Conservation (phyloP, 2,888 invertebrate species). For the Nemotelus pantherinus region DNA sequence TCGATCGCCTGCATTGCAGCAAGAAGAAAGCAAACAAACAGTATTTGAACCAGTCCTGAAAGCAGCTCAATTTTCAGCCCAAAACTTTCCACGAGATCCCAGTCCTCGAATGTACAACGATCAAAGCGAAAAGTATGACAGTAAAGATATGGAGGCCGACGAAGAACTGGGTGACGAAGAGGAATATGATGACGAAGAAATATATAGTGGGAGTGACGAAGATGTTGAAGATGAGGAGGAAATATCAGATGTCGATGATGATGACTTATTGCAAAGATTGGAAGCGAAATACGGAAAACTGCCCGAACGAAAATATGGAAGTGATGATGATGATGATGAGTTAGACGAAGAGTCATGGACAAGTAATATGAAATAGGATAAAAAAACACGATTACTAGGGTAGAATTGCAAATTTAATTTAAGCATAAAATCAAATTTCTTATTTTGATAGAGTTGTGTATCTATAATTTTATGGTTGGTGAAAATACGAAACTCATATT, state of each 20-base stretch:
- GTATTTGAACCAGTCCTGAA: slow-evolving; percentile 4
- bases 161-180: slow-evolving; percentile 62
- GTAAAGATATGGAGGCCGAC: slow-evolving; percentile 58
- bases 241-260: slow-evolving; percentile 75
- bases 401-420: not conserved
- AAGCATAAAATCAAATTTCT: not conserved
- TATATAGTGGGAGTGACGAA: slow-evolving; percentile 29
- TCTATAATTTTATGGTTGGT: too few relatives aligned
- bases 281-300: slow-evolving; percentile 80
- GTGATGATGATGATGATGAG: slow-evolving; percentile 67
- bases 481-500: too few relatives aligned
- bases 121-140: slow-evolving; percentile 55
- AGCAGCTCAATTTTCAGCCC: not conserved
- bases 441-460: not conserved
- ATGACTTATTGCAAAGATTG: slow-evolving; percentile 74
- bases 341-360: slow-evolving; percentile 62
- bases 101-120: slow-evolving; percentile 35
- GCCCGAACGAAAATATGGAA: slow-evolving; percentile 66
- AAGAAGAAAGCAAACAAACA: not conserved
- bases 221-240: slow-evolving; percentile 66
- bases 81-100: not conserved
- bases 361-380: slow-evolving; percentile 57
- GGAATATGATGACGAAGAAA: slow-evolving; percentile 57
- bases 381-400: too few relatives aligned
- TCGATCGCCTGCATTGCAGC: not conserved